These are phyloP conservation scores for Eulithis testata DNA, from an alignment of 2,888 invertebrate genomes.

Conservation along the genomic window DNA sequence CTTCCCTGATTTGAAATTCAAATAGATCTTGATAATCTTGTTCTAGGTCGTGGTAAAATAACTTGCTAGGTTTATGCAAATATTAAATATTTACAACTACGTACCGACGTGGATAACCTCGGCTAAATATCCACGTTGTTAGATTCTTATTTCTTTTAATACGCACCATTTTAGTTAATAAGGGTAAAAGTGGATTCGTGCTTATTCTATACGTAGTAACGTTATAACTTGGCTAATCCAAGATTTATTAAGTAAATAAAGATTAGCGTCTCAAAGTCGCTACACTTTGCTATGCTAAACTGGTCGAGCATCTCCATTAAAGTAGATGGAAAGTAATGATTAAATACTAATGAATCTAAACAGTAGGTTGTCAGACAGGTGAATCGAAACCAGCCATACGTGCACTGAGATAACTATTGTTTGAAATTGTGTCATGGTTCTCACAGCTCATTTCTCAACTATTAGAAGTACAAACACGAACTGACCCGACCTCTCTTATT, in stretches of 20 bases:
- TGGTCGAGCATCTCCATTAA: background rate
- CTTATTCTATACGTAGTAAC: background rate
- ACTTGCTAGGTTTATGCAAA: conserved; percentile 14
- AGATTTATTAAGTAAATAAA: background rate
- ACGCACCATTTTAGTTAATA: background rate
- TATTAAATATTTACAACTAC: conserved; percentile 16
- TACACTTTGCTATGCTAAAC: conserved; percentile 1
- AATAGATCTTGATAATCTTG: conserved; percentile 24
- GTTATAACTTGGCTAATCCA: background rate
- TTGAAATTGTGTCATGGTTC: conserved; percentile 52
- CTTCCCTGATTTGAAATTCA: conserved; percentile 32
- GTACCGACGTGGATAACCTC: conserved; percentile 10
- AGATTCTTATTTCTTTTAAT: conserved; percentile 1
- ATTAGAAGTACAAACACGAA: conserved; percentile 50
- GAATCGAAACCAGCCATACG: conserved; percentile 19
- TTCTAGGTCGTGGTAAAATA: conserved; percentile 28
- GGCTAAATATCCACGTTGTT: background rate
- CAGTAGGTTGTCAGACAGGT: conserved; percentile 8
- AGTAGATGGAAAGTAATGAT: conserved; percentile 21
- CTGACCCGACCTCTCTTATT: conserved; percentile 49
- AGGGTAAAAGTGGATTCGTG: background rate
- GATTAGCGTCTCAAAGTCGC: background rate
- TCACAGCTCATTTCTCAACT: conserved; percentile 68
- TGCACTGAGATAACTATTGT: conserved; percentile 41
- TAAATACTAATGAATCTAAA: conserved; percentile 15